Evolutionary conservation across 2,888 invertebrate species (phyloP).

Genomic region (Palloptera scutellata): DNA sequence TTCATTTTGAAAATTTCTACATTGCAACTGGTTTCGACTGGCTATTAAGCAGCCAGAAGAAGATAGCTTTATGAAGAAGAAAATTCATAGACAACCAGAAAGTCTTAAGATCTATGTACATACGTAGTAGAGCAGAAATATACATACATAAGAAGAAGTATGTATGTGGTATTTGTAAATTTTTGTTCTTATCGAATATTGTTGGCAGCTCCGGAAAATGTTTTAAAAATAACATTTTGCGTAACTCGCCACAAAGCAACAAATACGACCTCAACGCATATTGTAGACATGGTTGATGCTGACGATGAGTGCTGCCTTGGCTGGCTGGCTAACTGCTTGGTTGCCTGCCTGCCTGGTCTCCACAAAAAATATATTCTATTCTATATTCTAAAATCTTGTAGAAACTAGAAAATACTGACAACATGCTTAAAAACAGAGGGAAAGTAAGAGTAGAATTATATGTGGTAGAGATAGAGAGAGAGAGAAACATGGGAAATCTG

Average conservation of each 20-base stretch:
- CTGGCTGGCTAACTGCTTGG: not conserved
- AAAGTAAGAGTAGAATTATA: too few species aligned
- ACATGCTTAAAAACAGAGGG: too few species aligned
- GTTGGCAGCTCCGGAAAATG: constrained; percentile 51
- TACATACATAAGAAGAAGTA: not conserved
- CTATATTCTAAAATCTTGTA: too few species aligned
- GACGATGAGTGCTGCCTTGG: not conserved
- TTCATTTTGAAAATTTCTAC: not conserved
- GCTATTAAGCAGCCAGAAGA: too few species aligned
- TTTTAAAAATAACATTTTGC: constrained; percentile 62
- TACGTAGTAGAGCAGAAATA: not conserved
- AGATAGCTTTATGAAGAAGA: too few species aligned
- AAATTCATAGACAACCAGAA: too few species aligned
- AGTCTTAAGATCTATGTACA: too few species aligned
- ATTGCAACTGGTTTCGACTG: not conserved
- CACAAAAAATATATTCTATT: too few species aligned
- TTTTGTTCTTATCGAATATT: not conserved
- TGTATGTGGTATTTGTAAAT: constrained; percentile 6
- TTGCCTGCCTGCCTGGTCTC: too few species aligned
- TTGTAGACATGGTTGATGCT: not conserved
- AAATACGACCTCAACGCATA: constrained; percentile 25
- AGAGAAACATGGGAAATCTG: too few species aligned
- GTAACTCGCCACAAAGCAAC: constrained; percentile 51
- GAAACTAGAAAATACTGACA: too few species aligned
- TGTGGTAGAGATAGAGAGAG: too few species aligned